Evolutionary conservation across 2,797 vertebrate species (phyloP).

Genomic region (Anguilla marmorata): DNA sequence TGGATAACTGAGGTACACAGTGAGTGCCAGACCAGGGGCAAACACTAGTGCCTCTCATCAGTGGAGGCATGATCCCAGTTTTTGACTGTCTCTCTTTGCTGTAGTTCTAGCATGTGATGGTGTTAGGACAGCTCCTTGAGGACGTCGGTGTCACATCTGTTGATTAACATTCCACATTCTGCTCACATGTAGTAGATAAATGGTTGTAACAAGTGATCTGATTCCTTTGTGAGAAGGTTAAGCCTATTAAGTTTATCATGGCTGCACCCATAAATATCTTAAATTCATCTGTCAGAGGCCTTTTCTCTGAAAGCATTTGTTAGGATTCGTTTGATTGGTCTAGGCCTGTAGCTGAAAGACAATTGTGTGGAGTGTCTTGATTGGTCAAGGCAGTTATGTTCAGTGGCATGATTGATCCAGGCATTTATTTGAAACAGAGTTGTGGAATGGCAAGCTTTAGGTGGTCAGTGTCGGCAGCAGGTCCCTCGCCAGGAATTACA

Average conservation of each 20-base stretch:
- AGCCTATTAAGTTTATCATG: neutral
- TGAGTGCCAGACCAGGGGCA: no score
- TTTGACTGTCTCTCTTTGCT: no score
- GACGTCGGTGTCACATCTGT: neutral
- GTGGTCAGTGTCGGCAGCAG: neutral
- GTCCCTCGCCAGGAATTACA: neutral
- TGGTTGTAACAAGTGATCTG: neutral
- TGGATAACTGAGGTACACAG: no score
- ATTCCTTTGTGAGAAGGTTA: neutral
- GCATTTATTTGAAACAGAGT: no score
- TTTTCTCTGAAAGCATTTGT: neutral
- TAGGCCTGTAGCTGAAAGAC: neutral
- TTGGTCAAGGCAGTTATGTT: neutral
- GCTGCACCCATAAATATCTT: neutral
- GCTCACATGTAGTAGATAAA: neutral
- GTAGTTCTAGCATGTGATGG: neutral
- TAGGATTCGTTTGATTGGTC: neutral
- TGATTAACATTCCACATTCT: neutral
- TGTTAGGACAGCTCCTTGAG: neutral
- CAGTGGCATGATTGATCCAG: neutral
- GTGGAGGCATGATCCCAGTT: no score
- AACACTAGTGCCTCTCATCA: no score
- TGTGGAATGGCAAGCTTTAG: neutral
- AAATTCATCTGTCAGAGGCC: neutral
- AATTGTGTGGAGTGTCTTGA: neutral